Evolutionary conservation across 2,888 invertebrate species (phyloP).

Genomic region (Drosophila testacea): DNA sequence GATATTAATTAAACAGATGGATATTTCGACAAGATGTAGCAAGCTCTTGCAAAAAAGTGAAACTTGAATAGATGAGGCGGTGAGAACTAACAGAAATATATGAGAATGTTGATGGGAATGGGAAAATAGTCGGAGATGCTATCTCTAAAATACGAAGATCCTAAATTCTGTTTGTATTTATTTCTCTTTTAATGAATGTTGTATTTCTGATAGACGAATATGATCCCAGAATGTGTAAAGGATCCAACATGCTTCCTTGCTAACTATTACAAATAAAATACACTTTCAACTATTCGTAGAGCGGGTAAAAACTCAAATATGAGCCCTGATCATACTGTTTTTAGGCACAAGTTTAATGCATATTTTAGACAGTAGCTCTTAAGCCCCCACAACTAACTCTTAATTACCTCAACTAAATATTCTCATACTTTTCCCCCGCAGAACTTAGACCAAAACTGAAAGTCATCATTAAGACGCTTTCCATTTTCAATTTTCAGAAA

Average conservation of each 20-base stretch:
- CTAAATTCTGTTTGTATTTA: too few species aligned
- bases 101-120: background rate
- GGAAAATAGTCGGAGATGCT: background rate
- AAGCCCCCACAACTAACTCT: conserved; percentile 3
- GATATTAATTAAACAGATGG: conserved; percentile 16
- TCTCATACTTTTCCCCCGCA: conserved; percentile 16
- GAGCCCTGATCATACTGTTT: too few species aligned
- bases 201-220: too few species aligned
- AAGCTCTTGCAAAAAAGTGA: conserved; percentile 33
- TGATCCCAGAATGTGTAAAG: too few species aligned
- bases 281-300: too few species aligned
- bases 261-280: too few species aligned
- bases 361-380: background rate
- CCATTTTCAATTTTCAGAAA: conserved; percentile 51
- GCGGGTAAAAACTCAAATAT: too few species aligned
- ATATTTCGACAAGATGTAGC: conserved; percentile 30
- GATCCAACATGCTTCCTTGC: too few species aligned
- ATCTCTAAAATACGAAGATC: background rate
- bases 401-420: conserved; percentile 20
- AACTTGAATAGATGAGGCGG: conserved; percentile 30
- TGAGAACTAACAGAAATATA: conserved; percentile 14
- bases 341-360: too few species aligned
- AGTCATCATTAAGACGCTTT: conserved; percentile 57
- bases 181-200: too few species aligned
- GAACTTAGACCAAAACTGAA: conserved; percentile 40